Evolutionary conservation across 2,888 invertebrate genomes (phyloP), one percentile per base, ranked within the genome.

Genomic region (Mesodorylaimus sp.): DNA sequence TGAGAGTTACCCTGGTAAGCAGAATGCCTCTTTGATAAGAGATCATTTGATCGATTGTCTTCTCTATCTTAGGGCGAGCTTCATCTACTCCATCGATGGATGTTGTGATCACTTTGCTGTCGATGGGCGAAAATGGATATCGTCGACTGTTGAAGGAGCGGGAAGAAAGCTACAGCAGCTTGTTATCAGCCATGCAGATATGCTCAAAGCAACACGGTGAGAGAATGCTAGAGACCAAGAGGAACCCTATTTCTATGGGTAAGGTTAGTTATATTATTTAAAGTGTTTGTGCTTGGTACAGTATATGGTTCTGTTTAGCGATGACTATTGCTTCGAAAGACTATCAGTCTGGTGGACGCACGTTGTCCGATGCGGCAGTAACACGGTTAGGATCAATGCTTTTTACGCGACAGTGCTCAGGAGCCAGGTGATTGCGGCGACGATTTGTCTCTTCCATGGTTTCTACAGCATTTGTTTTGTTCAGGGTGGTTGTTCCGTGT

Each of bases 221-320:
- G 61, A 66, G 70, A 53, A 65, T 81, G 3, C 64, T 81, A 1
- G 66, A 73, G 27, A 76, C 76, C 16, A 74, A 74, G 58, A 73
- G 73, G 48, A 83, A 83, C 68, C 76, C 76, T 2, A 80, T 83
- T 57, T 83, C 82, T 1, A 69, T 81, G 59, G 79, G 78, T 70
- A 69, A 66, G 68, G 62, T 23, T 24, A 37, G 42, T 19, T 2
- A 19, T 32, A 21, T 13, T 13, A n/a, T 13, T 38, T 16, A 13
- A 32, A n/a, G 36, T 24, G 16, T 13, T 28, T 13, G 16, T n/a
- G 23, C 38, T 10, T 13, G 10, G 16, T 13, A 24, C 19, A 13
- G 32, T 10, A 13, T 32, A 32, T 32, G 10, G 10, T 46, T 44
- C 7, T 21, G 57, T 59, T 39, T 59, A 66, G 68, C 61, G 5